These are phyloP conservation scores for Eulemur rubriventer DNA, from an alignment of 2,797 vertebrate genomes.

Conservation along the genomic window DNA sequence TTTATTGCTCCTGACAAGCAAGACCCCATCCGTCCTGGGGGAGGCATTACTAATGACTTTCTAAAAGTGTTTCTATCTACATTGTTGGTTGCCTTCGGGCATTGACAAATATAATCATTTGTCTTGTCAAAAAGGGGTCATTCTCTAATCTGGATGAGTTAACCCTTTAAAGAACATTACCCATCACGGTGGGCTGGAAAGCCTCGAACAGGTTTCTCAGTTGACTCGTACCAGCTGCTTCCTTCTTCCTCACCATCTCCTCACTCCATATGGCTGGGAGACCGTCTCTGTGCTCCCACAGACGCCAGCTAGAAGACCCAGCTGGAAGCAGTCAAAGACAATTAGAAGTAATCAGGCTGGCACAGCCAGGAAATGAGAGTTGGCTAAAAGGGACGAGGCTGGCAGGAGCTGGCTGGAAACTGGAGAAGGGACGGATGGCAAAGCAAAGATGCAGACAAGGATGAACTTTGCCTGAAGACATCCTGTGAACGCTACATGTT, in stretches of 20 bases:
- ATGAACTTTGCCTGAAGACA: background rate
- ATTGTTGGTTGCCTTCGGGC: background rate
- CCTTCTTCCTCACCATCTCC: constrained; percentile 36
- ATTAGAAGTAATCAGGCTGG: constrained; percentile 69
- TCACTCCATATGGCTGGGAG: constrained; percentile 53
- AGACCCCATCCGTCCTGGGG: background rate
- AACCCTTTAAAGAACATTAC: background rate
- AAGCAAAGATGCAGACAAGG: background rate
- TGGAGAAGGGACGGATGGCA: background rate
- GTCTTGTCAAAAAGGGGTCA: background rate
- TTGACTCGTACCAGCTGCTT: constrained; percentile 38
- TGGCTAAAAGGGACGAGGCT: constrained; percentile 34
- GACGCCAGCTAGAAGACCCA: constrained; percentile 62
- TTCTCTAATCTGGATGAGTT: background rate
- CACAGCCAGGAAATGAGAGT: constrained; percentile 56
- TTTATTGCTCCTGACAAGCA: background rate
- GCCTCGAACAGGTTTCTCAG: background rate
- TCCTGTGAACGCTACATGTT: background rate
- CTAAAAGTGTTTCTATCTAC: background rate
- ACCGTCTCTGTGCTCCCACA: background rate
- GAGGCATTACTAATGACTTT: background rate
- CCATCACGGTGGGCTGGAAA: background rate
- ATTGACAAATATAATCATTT: background rate
- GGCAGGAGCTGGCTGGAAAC: background rate
- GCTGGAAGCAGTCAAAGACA: constrained; percentile 76